Evolutionary conservation across 2,888 invertebrate species (phyloP), one percentile per base, ranked within the genome.

Genomic region (Conchocele bisecta): DNA sequence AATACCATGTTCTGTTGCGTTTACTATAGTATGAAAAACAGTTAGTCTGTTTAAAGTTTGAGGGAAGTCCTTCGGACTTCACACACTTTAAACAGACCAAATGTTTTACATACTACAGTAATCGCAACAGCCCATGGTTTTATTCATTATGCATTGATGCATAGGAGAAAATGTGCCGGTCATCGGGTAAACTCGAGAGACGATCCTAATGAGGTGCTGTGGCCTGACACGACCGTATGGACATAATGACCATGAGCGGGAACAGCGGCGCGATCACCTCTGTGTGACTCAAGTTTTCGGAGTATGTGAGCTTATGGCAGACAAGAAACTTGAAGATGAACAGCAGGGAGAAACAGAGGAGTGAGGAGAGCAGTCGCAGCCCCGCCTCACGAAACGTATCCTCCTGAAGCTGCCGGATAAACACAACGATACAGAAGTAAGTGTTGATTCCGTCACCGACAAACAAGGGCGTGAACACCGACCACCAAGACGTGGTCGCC

Each of bases 381-480:
- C 96, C 92, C n/a, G 96, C 96, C 58, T 94, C 94, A 17, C 79
- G 51, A 20, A 76, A 78, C 33, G 89, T 88, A 17, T 89, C 95
- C 86, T 96, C 96, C 87, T 96, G 93, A 87, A 95, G 95, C 95
- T 96, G 96, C 85, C 99, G 94, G 85, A 99, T 96, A 88, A 97
- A 96, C 66, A 98, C 96, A 85, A 98, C 98, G 57, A 97, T 94
- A 89, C 97, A 96, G 91, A 98, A 98, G 91, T 99, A 99, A 29
- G 96, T 95, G 92, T 97, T 97, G 81, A 98, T 93, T 29, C 96
- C 96, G 92, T 98, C 97, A 82, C 96, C 96, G 39, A 96, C 94
- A 92, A 98, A 98, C 35, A 98, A 92, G 0, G 98, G 98, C 20
- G 95, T 94, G 91, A 98, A 98, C 60, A 97, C 95, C 66, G 94